Conservation (phyloP, 2,797 vertebrate species). For the Falco cherrug region DNA sequence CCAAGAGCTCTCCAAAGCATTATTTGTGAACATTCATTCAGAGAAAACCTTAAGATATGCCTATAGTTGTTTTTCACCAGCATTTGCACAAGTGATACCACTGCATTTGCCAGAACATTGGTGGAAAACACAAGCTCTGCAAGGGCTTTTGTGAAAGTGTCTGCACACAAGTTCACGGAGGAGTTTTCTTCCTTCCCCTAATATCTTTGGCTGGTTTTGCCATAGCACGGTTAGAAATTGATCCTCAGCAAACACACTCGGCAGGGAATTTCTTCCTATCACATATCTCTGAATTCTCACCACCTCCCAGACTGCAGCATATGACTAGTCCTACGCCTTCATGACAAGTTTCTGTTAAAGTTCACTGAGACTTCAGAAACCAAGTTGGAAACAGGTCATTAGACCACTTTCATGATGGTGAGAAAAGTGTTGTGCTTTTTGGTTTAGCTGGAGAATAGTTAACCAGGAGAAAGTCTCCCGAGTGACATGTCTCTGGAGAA, state of each 20-base stretch:
- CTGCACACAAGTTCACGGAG: neutral
- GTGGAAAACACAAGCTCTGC: constrained; percentile 3
- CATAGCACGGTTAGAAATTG: neutral
- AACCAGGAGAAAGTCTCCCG: neutral
- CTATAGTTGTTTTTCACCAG: neutral
- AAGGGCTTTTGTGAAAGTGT: neutral
- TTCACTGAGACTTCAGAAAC: neutral
- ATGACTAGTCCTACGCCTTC: neutral
- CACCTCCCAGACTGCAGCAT: neutral
- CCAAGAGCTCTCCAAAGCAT: constrained; percentile 2
- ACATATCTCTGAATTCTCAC: neutral
- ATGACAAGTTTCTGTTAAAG: neutral
- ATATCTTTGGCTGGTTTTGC: neutral
- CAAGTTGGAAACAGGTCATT: neutral
- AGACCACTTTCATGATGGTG: neutral
- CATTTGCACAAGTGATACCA: neutral
- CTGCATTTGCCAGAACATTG: neutral
- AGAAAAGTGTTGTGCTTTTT: neutral
- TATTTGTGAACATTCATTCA: constrained; percentile 25
- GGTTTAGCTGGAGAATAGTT: neutral
- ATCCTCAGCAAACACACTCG: neutral
- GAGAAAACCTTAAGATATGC: constrained; percentile 30
- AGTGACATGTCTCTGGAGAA: neutral
- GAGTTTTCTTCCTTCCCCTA: neutral
- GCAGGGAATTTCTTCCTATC: neutral